Evolutionary conservation across 2,888 invertebrate species (phyloP), one percentile per base, ranked within the genome.

Genomic region (Ichneumoninae sp.): DNA sequence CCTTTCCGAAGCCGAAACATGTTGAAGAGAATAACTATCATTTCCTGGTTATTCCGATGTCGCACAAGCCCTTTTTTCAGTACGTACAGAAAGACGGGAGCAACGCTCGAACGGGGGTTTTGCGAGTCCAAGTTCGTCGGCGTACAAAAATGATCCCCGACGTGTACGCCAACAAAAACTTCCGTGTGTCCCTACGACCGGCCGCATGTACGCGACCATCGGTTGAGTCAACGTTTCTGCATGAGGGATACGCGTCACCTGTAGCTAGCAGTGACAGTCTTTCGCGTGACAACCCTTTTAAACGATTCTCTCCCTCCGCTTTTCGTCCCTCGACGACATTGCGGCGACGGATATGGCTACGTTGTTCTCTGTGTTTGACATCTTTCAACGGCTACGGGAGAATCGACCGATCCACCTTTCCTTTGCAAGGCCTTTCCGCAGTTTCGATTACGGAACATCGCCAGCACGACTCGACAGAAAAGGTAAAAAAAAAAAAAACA

Each of bases 271-370:
- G 80, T 40, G 70, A 63, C 63, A 83, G 75, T 83, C 81, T 83
- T 83, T 75, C 75, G 75, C 71, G 75, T 83, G 85, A 83, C 85
- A 85, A 85, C 85, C 83, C 85, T 83, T 83, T 85, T 83, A 83
- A 85, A 85, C 85, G 85, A 85, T 85, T 85, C 68, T 69, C 80
- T 77, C 83, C 73, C 83, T 65, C 78, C 78, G 36, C 78, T n/a
- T 33, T 70, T 36, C 57, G 50, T 60, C 73, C 54, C 44, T 66
- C 79, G 65, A 66, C 76, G 66, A 66, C 79, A 75, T 60, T 50
- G 50, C 80, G 69, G 76, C 69, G 82, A 85, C 80, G 79, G 71
- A 60, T 75, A 82, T 82, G 79, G 63, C 63, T 33, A 30, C 22
- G 66, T 70, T 78, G 78, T 65, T 66, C n/a, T 60, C 81, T 85